Conservation (phyloP, 2,888 invertebrate species). For the Apotomis betuletana region DNA sequence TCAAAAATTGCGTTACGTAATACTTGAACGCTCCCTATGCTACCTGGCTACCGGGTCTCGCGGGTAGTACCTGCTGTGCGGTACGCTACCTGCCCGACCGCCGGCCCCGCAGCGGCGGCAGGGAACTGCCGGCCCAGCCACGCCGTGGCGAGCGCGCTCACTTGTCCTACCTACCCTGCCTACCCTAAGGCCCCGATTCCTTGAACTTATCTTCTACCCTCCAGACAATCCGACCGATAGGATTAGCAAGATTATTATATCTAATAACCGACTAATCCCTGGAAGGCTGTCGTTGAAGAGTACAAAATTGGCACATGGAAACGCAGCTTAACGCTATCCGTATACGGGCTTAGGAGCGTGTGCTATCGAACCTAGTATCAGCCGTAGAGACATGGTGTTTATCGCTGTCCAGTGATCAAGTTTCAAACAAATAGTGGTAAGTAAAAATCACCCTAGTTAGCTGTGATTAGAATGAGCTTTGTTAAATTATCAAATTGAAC, state of each 20-base stretch:
- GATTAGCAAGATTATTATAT: neutral
- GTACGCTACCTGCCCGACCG: neutral
- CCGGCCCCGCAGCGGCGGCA: constrained; percentile 56
- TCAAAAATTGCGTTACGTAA: too few species aligned
- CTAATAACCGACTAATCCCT: neutral
- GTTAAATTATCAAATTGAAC: too few species aligned
- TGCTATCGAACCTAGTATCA: constrained; percentile 24
- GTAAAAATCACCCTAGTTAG: too few species aligned
- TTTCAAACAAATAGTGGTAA: too few species aligned
- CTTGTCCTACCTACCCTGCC: constrained; percentile 26
- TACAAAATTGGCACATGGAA: neutral
- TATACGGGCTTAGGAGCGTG: constrained; percentile 24
- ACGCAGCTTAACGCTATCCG: constrained; percentile 18
- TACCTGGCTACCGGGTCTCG: neutral
- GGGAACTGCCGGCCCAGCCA: constrained; percentile 84
- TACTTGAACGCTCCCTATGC: too few species aligned
- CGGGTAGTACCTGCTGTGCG: neutral
- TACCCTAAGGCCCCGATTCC: constrained; percentile 1
- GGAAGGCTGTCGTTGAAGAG: neutral
- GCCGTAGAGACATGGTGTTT: neutral
- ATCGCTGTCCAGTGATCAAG: too few species aligned
- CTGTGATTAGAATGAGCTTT: too few species aligned
- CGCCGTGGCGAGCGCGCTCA: constrained; percentile 51
- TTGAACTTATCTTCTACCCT: neutral
- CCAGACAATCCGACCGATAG: neutral